A percentile compares a stretch with the other conserved stretches of the same genome.
phyloP scores from a whole-genome alignment of 2,888 invertebrate genomes.

The Ophioninae sp. region DNA sequence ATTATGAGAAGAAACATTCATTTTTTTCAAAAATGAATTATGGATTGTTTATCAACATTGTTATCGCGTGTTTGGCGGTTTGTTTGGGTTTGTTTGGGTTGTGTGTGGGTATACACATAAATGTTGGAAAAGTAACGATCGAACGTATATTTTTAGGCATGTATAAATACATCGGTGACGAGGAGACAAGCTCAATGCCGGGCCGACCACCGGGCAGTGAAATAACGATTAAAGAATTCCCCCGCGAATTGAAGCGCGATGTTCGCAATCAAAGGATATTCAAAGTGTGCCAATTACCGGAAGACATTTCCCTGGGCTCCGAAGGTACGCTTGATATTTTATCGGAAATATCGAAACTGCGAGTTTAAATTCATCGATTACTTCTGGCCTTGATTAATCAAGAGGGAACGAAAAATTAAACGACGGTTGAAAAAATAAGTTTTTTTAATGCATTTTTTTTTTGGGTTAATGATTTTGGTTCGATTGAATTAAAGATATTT shows the following conservation, averaged over 20 bases:
- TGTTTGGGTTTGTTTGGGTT: too few relatives aligned
- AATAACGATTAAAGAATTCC: slow-evolving; percentile 81
- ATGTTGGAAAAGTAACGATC: slow-evolving; percentile 16
- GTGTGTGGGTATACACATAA: not conserved
- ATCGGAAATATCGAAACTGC: not conserved
- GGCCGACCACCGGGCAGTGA: slow-evolving; percentile 78
- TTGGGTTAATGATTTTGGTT: too few relatives aligned
- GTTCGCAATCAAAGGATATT: slow-evolving; percentile 86
- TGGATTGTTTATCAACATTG: not conserved
- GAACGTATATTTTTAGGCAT: slow-evolving; percentile 83
- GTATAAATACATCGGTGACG: slow-evolving; percentile 89
- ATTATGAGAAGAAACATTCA: not conserved
- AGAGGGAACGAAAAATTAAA: too few relatives aligned
- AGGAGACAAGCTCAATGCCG: slow-evolving; percentile 81
- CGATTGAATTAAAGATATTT: too few relatives aligned
- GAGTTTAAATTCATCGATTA: not conserved
- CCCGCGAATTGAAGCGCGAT: slow-evolving; percentile 84
- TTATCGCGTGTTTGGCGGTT: not conserved
- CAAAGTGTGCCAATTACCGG: slow-evolving; percentile 88
- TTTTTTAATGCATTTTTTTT: too few relatives aligned
- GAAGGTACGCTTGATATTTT: slow-evolving; percentile 84
- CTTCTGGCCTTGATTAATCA: too few relatives aligned
- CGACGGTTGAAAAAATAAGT: too few relatives aligned
- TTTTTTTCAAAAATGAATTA: not conserved
- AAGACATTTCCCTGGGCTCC: slow-evolving; percentile 86